Percentiles rank a stretch among this genome's conserved stretches.
phyloP scores from a whole-genome alignment of 2,888 invertebrate species.

The Dryococelus australis region DNA sequence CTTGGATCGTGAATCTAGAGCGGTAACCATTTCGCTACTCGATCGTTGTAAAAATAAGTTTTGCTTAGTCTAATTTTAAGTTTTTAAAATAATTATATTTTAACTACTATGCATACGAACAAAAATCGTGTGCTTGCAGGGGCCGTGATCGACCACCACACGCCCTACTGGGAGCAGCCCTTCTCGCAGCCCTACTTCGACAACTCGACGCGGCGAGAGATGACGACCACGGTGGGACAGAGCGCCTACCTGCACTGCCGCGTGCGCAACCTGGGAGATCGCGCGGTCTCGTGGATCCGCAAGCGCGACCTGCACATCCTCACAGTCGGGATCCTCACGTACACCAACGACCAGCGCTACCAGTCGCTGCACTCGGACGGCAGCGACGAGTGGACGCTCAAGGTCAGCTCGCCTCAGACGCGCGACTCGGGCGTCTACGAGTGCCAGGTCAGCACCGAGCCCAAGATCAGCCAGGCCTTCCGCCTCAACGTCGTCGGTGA shows the following conservation, averaged over 20 bases:
- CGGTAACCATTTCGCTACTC: no score
- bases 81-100: no score
- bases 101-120: no score
- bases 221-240: slow-evolving; percentile 87
- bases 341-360: slow-evolving; percentile 77
- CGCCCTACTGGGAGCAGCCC: slow-evolving; percentile 66
- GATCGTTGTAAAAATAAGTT: no score
- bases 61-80: no score
- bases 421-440: slow-evolving; percentile 76
- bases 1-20: no score
- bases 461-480: slow-evolving; percentile 78
- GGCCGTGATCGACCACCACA: slow-evolving; percentile 48
- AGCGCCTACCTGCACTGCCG: slow-evolving; percentile 85
- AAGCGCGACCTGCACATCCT: slow-evolving; percentile 82
- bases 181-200: slow-evolving; percentile 90
- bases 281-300: slow-evolving; percentile 89
- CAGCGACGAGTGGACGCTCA: slow-evolving; percentile 76
- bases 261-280: slow-evolving; percentile 85
- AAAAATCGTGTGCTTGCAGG: slow-evolving; percentile 48
- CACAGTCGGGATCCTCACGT: slow-evolving; percentile 75
- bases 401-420: slow-evolving; percentile 72
- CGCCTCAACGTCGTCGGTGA: slow-evolving; percentile 79
- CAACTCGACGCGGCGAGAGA: slow-evolving; percentile 83
- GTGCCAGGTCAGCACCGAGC: slow-evolving; percentile 81
- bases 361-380: slow-evolving; percentile 75